Evolutionary conservation across 2,888 invertebrate genomes (phyloP), one percentile per base, ranked within the genome.

Genomic region (Gisinianus flammeolus): DNA sequence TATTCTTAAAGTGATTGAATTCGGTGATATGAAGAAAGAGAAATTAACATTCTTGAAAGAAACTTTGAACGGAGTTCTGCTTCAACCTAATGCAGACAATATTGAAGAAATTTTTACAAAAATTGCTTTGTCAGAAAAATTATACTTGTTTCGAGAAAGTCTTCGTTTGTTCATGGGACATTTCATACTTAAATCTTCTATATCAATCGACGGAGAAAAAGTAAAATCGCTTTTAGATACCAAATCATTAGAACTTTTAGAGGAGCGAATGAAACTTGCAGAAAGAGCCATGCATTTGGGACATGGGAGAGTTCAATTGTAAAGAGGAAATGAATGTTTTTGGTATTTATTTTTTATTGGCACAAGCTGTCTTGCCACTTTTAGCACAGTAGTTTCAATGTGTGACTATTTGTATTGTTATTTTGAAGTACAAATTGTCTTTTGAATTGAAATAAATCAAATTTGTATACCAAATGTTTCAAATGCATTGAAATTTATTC

Each of bases 1-100:
- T 0, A 91, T 94, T 0, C 88, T 98, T 0, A 97, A 97, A 90
- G 95, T 95, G 87, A 87, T 97, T 28, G 91, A 96, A 86, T 96
- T 97, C 87, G 91, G 93, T 0, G 94, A 96, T 85, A 88, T 97
- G 82, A 93, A 94, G 86, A 94, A 94, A 86, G 87, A 90, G 0
- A 91, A 92, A 67, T 91, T 96, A n/a, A 89, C 91, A 35, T 91
- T 97, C 79, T 90, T 96, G 87, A 91, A 94, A 0, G 93, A 93
- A 85, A 91, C 94, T 4, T 88, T 96, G 66, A 88, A 93, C 4
- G 91, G 92, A 0, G 89, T 97, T 80, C 89, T 97, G 56, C 88
- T 94, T 83, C 89, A 91, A 70, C 89, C 91, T 0, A 91, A 93
- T 81, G 88, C 90, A 19, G 90, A 91, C 76, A 87, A 89, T 0